Conservation (phyloP, 2,113 vertebrate species). For the Oryzias celebensis region DNA sequence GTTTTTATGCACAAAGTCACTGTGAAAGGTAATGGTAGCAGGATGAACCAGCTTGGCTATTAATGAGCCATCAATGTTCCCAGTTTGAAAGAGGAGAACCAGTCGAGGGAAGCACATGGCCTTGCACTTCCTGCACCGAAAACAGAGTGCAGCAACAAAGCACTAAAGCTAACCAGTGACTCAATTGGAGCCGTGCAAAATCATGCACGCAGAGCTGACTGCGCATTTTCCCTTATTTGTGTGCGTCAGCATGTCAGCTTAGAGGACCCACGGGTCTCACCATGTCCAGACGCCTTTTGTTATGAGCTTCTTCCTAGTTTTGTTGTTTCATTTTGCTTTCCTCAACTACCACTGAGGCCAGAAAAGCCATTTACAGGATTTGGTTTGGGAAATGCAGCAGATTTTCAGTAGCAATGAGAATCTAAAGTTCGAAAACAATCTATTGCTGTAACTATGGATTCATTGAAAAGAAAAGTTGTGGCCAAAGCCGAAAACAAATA, state of each 20-base stretch:
- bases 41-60: conserved; percentile 18
- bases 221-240: conserved; percentile 28
- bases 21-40: conserved; percentile 11
- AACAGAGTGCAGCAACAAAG: conserved; percentile 13
- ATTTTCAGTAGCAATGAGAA: no score
- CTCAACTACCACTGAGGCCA: neutral
- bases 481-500: no score
- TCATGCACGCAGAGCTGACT: conserved; percentile 38
- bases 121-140: conserved; percentile 35
- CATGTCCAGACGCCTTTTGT: conserved; percentile 4
- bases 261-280: conserved; percentile 24
- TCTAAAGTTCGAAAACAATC: no score
- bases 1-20: neutral
- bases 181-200: neutral
- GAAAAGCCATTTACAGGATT: conserved; percentile 1
- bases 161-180: conserved; percentile 24
- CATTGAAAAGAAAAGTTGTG: no score
- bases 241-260: conserved; percentile 33
- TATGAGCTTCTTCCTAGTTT: conserved; percentile 5
- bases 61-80: conserved; percentile 37
- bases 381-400: neutral
- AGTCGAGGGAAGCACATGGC: conserved; percentile 37
- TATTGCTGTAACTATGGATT: no score
- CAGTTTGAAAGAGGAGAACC: conserved; percentile 12
- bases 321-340: conserved; percentile 9